Evolutionary conservation across 2,113 vertebrate genomes (phyloP).

Genomic region (Aplodontia rufa): DNA sequence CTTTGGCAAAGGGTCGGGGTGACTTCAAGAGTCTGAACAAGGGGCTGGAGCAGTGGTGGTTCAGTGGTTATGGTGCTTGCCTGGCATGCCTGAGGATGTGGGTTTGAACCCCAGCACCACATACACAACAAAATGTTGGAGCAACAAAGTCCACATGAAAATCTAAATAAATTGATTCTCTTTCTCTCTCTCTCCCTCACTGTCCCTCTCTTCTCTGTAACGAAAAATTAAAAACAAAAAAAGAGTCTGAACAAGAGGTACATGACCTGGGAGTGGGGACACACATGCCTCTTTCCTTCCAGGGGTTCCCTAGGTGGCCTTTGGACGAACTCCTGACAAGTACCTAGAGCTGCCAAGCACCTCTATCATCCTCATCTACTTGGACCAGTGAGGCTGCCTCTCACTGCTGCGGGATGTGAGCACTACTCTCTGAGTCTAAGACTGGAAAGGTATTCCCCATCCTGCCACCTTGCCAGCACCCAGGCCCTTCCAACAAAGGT

Average conservation of each 20-base stretch:
- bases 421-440: background rate
- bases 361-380: background rate
- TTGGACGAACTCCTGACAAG: background rate
- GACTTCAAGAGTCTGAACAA: background rate
- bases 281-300: background rate
- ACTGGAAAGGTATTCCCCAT: background rate
- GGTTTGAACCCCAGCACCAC: no score
- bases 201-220: no score
- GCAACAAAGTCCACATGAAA: no score
- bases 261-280: background rate
- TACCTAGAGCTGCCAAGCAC: background rate
- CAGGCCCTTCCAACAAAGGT: background rate
- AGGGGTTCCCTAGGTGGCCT: background rate
- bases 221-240: no score
- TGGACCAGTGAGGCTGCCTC: background rate
- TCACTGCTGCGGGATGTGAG: background rate
- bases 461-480: background rate
- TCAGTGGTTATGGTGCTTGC: no score
- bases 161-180: no score
- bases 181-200: no score
- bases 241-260: background rate
- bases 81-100: no score
- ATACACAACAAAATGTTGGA: no score
- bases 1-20: background rate
- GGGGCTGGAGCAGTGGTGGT: no score